A percentile compares a stretch with the other conserved stretches of the same genome.
Conservation (phyloP, 2,888 invertebrate genomes). For the Desoria tigrina region DNA sequence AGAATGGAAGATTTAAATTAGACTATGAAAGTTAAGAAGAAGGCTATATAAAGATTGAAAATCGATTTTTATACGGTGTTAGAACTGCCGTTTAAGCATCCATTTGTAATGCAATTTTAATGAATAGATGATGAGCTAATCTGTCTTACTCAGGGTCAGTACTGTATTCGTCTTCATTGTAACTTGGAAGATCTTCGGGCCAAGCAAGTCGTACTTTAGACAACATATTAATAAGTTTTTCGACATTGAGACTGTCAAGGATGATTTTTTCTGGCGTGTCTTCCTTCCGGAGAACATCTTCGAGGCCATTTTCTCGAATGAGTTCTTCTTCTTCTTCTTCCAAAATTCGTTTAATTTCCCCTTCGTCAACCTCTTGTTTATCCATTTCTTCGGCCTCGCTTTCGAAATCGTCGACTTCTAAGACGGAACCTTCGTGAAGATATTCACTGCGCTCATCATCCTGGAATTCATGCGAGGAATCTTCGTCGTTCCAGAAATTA, state of each 20-base stretch:
- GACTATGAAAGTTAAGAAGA: no score
- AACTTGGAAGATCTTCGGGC: slow-evolving; percentile 49
- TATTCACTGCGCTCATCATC: slow-evolving; percentile 2
- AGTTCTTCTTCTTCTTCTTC: slow-evolving; percentile 25
- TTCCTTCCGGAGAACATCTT: neutral
- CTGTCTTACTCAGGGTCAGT: slow-evolving; percentile 34
- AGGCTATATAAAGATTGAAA: no score
- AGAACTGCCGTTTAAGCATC: no score
- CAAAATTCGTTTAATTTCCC: slow-evolving; percentile 18
- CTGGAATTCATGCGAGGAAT: slow-evolving; percentile 17
- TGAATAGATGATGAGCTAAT: no score
- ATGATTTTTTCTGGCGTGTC: slow-evolving; percentile 33
- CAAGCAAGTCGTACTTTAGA: slow-evolving; percentile 48
- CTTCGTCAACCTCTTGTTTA: slow-evolving; percentile 12
- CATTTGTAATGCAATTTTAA: no score
- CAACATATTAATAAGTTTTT: slow-evolving; percentile 46
- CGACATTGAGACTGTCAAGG: slow-evolving; percentile 40
- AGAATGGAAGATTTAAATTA: neutral
- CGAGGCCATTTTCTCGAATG: neutral
- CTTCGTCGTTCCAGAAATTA: slow-evolving; percentile 28
- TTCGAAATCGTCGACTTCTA: slow-evolving; percentile 18
- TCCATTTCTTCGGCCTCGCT: slow-evolving; percentile 4
- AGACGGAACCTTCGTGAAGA: neutral
- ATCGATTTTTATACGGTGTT: no score
- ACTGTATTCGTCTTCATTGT: slow-evolving; percentile 34